A percentile compares a stretch with the other conserved stretches of the same genome.
These are phyloP conservation scores for Sogatella furcifera DNA, from an alignment of 1,140 invertebrate species.

Conservation along the genomic window DNA sequence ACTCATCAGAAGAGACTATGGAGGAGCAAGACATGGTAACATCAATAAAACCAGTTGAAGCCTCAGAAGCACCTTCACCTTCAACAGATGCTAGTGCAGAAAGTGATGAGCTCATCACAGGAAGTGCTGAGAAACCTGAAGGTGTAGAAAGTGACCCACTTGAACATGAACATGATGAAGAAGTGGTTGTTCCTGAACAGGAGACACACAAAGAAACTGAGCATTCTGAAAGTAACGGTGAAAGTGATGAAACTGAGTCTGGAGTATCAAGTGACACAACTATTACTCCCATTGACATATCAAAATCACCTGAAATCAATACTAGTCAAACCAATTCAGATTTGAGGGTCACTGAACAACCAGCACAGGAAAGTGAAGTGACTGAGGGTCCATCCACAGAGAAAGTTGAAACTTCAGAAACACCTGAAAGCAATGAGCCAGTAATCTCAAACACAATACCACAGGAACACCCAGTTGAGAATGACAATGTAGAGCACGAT, in stretches of 20 bases:
- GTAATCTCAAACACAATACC: no score
- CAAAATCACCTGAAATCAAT: no score
- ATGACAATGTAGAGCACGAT: not conserved
- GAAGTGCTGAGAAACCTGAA: conserved; percentile 20
- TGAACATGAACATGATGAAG: conserved; percentile 15
- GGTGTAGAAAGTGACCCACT: conserved; percentile 8
- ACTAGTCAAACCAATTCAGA: no score
- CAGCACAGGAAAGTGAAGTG: conserved; percentile 5
- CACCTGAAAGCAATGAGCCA: no score
- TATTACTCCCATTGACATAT: not conserved
- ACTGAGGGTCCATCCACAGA: not conserved
- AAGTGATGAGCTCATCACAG: conserved; percentile 10
- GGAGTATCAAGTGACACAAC: not conserved
- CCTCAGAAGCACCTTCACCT: not conserved
- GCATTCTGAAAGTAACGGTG: not conserved
- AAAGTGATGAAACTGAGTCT: not conserved
- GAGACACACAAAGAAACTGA: conserved; percentile 14
- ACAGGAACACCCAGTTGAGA: no score
- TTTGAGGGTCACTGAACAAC: conserved; percentile 5
- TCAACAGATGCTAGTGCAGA: conserved; percentile 5
- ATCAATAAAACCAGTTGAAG: conserved; percentile 19
- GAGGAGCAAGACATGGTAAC: conserved; percentile 5
- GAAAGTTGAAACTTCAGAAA: no score
- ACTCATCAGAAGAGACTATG: conserved; percentile 8
- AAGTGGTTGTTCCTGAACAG: conserved; percentile 5